Conservation (phyloP, 2,888 invertebrate species). For the Boloria selene region DNA sequence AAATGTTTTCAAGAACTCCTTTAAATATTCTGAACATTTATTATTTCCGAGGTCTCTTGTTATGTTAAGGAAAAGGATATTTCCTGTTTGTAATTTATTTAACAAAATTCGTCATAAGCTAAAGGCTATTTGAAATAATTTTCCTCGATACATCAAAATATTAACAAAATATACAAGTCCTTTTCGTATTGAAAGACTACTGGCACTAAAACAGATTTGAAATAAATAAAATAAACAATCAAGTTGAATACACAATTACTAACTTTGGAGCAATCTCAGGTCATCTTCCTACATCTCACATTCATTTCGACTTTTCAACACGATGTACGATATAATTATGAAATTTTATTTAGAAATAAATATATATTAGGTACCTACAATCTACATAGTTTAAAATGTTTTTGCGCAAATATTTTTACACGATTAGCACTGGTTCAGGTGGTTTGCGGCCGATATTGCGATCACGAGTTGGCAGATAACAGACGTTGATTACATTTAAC, state of each 20-base stretch:
- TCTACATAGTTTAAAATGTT: too few relatives aligned
- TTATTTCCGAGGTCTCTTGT: slow-evolving; percentile 9
- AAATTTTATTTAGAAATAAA: too few relatives aligned
- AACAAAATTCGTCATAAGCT: slow-evolving; percentile 8
- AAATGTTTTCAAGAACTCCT: neutral
- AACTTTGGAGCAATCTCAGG: too few relatives aligned
- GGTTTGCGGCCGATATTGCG: neutral
- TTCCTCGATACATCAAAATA: neutral
- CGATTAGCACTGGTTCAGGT: neutral
- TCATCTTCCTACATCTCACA: too few relatives aligned
- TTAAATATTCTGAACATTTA: neutral
- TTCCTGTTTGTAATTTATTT: slow-evolving; percentile 23
- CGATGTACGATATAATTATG: too few relatives aligned
- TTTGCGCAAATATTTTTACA: too few relatives aligned
- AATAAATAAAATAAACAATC: too few relatives aligned
- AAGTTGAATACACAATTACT: too few relatives aligned
- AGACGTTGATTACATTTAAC: slow-evolving; percentile 6
- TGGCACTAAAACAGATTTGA: too few relatives aligned
- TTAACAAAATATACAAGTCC: neutral
- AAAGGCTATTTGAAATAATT: slow-evolving; percentile 13
- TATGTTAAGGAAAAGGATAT: slow-evolving; percentile 16
- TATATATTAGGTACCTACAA: too few relatives aligned
- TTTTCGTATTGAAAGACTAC: too few relatives aligned
- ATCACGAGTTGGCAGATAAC: slow-evolving; percentile 14
- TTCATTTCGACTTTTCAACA: too few relatives aligned